Conservation (phyloP, 2,888 invertebrate species). For the Nephrotoma flavescens region DNA sequence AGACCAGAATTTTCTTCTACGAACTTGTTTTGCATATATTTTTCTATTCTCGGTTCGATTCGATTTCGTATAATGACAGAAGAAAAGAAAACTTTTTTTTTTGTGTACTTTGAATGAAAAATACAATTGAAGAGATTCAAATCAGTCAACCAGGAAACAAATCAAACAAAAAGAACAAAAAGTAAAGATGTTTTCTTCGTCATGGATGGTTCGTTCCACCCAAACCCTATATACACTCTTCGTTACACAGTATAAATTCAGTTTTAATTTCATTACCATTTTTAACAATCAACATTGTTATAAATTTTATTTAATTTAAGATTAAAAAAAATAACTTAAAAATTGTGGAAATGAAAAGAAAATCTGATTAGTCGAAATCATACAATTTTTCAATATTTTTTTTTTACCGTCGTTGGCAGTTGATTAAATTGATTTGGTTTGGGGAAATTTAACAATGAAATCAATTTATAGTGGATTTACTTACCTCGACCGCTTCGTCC, state of each 20-base stretch:
- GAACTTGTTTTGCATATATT: background rate
- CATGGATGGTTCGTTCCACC: background rate
- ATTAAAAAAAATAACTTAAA: background rate
- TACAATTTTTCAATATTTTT: background rate
- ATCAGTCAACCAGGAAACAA: background rate
- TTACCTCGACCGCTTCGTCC: constrained; percentile 93
- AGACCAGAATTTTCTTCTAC: background rate
- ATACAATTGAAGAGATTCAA: background rate
- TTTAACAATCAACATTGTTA: background rate
- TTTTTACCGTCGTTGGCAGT: background rate
- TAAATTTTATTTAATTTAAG: background rate
- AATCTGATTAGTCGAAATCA: background rate
- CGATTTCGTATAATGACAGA: background rate
- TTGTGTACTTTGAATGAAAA: background rate
- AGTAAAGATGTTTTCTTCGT: background rate
- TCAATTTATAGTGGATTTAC: constrained; percentile 18
- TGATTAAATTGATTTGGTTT: background rate
- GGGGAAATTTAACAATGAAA: background rate
- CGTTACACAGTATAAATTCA: background rate
- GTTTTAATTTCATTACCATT: background rate
- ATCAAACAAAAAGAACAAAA: background rate
- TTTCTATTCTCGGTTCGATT: background rate
- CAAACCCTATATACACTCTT: background rate
- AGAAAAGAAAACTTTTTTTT: background rate
- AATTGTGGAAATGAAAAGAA: background rate